Evolutionary conservation across 2,888 invertebrate genomes (phyloP).

Genomic region (Acronicta aceris): DNA sequence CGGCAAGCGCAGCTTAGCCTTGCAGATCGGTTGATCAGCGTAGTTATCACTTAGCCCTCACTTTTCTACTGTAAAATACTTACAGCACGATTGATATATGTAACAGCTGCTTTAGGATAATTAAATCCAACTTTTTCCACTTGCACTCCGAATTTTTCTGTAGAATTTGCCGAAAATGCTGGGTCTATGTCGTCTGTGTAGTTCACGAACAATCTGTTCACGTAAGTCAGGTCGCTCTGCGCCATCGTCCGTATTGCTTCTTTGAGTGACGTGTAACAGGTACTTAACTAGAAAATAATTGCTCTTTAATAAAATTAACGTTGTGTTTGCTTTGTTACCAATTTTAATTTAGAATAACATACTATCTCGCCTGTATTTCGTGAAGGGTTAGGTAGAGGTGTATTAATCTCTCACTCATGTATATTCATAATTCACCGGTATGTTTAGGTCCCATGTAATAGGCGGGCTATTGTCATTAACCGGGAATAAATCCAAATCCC

Average conservation of each 20-base stretch:
- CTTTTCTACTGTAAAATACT: constrained; percentile 15
- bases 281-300: constrained; percentile 12
- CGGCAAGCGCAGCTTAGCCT: no score
- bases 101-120: constrained; percentile 58
- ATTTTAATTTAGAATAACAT: no score
- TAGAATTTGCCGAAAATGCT: constrained; percentile 58
- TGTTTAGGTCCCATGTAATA: no score
- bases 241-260: constrained; percentile 1
- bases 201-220: constrained; percentile 70
- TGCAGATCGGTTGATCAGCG: no score
- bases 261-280: constrained; percentile 12
- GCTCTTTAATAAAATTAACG: background rate
- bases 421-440: no score
- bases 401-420: no score
- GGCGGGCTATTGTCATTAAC: no score
- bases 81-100: constrained; percentile 72
- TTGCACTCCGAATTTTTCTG: constrained; percentile 60
- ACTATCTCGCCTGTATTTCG: no score
- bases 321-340: background rate
- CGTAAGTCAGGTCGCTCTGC: constrained; percentile 43
- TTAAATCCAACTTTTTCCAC: constrained; percentile 69
- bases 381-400: no score
- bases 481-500: no score
- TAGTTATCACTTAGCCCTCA: no score
- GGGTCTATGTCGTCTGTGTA: constrained; percentile 59